Evolutionary conservation across 2,113 vertebrate genomes (phyloP).

Genomic region (Okapia johnstoni): DNA sequence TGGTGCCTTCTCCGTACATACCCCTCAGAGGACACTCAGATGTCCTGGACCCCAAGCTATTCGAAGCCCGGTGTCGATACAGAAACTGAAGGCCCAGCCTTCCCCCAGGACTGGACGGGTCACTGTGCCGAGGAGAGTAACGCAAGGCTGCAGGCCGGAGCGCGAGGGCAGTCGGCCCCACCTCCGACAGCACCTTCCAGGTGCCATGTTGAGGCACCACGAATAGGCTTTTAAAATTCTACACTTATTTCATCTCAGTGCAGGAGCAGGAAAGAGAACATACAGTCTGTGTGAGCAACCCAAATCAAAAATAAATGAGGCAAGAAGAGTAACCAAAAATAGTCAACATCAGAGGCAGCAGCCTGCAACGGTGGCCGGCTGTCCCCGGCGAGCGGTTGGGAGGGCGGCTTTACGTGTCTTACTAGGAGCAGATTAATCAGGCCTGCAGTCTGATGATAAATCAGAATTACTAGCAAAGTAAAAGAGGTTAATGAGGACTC

Average conservation of each 20-base stretch:
- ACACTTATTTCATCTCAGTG: not conserved
- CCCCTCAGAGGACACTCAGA: rapidly evolving
- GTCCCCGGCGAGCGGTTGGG: not conserved
- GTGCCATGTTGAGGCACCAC: not conserved
- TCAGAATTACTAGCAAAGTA: not conserved
- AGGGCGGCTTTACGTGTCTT: not conserved
- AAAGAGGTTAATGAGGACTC: not conserved
- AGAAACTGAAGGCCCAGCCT: not conserved
- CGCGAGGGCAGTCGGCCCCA: rapidly evolving
- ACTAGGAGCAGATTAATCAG: not conserved
- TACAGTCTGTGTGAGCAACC: conserved; percentile 32
- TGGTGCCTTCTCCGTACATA: not conserved
- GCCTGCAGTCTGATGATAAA: not conserved
- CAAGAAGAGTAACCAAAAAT: conserved; percentile 54
- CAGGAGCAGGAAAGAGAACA: not conserved
- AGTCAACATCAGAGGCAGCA: conserved; percentile 19
- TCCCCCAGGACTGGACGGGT: not conserved
- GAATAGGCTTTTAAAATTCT: not conserved
- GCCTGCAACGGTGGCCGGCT: conserved; percentile 26
- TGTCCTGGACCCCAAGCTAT: not conserved
- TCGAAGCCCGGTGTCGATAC: not conserved
- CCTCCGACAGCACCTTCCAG: rapidly evolving
- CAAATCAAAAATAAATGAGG: conserved; percentile 64
- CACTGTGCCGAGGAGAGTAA: rapidly evolving
- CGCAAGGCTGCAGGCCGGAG: rapidly evolving